Conservation (phyloP, 2,113 vertebrate species). For the Scortum barcoo region DNA sequence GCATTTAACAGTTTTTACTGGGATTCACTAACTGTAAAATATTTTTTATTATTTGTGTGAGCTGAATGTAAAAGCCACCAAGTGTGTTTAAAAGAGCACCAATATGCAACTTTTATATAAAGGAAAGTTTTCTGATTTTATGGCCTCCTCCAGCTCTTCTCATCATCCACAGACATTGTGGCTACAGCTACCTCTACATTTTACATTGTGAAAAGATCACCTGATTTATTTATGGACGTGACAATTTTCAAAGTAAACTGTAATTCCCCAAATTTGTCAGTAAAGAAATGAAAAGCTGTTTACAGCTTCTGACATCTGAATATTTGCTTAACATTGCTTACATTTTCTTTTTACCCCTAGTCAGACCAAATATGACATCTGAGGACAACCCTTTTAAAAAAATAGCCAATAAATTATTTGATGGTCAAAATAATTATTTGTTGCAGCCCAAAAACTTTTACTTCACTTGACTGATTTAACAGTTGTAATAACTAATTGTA, state of each 20-base stretch:
- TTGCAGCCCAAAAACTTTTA: not conserved
- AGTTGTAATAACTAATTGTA: not conserved
- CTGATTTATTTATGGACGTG: not conserved
- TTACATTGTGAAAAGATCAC: not conserved
- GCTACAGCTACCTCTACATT: not conserved
- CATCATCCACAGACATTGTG: not conserved
- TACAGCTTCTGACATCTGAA: not conserved
- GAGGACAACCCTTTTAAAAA: not conserved
- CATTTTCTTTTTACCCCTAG: not conserved
- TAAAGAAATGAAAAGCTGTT: not conserved
- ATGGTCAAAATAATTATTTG: not conserved
- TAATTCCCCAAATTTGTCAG: not conserved
- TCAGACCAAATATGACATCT: not conserved
- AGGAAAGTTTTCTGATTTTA: not conserved
- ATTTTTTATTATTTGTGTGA: not conserved
- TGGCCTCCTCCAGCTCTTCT: not conserved
- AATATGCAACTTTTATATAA: not conserved
- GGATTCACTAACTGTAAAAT: not conserved
- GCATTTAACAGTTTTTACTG: not conserved
- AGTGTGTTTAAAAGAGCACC: not conserved
- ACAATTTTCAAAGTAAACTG: not conserved
- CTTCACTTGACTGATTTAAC: not conserved
- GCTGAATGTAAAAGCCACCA: not conserved
- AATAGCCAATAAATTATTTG: not conserved
- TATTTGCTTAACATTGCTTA: not conserved